Conservation (phyloP, 2,797 vertebrate species). For the Echeneis naucrates region DNA sequence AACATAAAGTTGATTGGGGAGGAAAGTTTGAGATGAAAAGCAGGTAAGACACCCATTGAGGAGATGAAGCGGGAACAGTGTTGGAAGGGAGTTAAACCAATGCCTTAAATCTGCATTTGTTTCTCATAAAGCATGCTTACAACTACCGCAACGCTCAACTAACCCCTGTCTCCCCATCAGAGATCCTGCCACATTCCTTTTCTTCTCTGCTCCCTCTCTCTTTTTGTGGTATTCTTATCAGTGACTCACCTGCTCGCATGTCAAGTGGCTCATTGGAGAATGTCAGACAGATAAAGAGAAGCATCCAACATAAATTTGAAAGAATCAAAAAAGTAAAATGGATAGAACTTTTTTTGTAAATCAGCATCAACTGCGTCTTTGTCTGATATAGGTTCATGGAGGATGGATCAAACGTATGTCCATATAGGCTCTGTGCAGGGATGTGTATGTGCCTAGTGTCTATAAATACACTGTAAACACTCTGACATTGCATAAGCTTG, state of each 20-base stretch:
- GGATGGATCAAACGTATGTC: not conserved
- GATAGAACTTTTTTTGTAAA: not conserved
- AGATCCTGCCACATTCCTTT: not conserved
- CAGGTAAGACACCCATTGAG: slow-evolving; percentile 20
- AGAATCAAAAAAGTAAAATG: not conserved
- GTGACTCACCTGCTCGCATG: slow-evolving; percentile 63
- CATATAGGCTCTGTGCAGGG: slow-evolving; percentile 30
- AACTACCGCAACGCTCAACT: too few species aligned
- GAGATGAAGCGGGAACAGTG: not conserved
- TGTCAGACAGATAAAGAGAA: not conserved
- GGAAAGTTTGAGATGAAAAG: slow-evolving; percentile 24
- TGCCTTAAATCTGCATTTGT: slow-evolving; percentile 3
- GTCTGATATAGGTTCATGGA: not conserved
- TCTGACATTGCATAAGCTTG: slow-evolving; percentile 70
- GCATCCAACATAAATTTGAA: not conserved
- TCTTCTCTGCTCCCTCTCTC: not conserved
- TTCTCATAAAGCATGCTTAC: not conserved
- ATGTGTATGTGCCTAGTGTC: slow-evolving; percentile 45
- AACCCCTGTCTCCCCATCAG: not conserved
- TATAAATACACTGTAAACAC: slow-evolving; percentile 79
- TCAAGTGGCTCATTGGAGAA: slow-evolving; percentile 31
- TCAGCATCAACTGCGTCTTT: not conserved
- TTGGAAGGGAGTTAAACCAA: not conserved
- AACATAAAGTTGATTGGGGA: slow-evolving; percentile 39
- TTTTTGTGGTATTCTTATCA: slow-evolving; percentile 53